These are phyloP conservation scores for Neogobius melanostomus DNA, from an alignment of 2,113 vertebrate species.

Conservation along the genomic window DNA sequence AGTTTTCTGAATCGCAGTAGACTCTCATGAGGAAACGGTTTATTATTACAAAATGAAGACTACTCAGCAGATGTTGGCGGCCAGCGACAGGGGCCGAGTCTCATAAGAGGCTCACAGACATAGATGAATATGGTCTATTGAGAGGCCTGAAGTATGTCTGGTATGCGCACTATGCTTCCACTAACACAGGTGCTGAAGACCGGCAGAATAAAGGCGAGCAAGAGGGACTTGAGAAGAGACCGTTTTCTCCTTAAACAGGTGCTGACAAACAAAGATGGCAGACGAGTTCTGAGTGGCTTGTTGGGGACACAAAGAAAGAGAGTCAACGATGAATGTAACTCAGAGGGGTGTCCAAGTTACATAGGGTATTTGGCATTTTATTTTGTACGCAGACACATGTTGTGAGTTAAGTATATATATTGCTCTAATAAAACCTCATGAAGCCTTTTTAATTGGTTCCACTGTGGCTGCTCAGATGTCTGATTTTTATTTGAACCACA, in stretches of 20 bases:
- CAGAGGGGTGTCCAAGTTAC: background rate
- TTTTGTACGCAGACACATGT: background rate
- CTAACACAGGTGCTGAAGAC: slow-evolving; percentile 70
- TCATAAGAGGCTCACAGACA: slow-evolving; percentile 19
- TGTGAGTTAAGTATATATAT: background rate
- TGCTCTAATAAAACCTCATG: slow-evolving; percentile 2
- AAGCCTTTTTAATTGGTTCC: slow-evolving; percentile 8
- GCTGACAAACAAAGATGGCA: slow-evolving; percentile 13
- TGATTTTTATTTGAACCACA: background rate
- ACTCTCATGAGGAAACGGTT: background rate
- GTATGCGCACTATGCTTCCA: slow-evolving; percentile 71
- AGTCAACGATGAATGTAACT: background rate
- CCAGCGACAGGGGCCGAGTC: slow-evolving; percentile 19
- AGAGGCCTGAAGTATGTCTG: slow-evolving; percentile 70
- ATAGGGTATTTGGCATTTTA: slow-evolving; percentile 1
- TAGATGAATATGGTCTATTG: slow-evolving; percentile 66
- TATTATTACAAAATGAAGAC: slow-evolving; percentile 13
- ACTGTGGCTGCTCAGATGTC: background rate
- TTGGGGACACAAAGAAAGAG: background rate
- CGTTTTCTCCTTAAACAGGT: slow-evolving; percentile 40
- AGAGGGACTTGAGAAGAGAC: slow-evolving; percentile 24
- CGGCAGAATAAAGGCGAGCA: slow-evolving; percentile 29
- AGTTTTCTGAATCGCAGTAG: too few relatives aligned
- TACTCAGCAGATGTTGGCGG: slow-evolving; percentile 40
- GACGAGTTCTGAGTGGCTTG: background rate